phyloP scores from a whole-genome alignment of 1,140 invertebrate species.

The Reticulitermes speratus region DNA sequence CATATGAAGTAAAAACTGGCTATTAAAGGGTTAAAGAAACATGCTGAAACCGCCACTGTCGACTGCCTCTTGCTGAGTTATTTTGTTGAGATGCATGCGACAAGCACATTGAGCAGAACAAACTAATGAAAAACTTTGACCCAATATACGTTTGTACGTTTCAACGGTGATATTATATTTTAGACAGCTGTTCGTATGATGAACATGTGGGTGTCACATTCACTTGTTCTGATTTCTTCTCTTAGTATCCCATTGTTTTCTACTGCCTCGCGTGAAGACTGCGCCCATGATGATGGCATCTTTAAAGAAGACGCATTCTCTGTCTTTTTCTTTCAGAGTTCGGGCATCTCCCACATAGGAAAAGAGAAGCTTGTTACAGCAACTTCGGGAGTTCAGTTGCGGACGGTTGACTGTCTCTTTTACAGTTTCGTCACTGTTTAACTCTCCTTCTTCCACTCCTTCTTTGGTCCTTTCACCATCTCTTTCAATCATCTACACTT shows the following conservation, averaged over 20 bases:
- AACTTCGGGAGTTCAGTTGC: background rate
- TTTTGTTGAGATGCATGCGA: background rate
- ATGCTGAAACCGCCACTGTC: too few relatives aligned
- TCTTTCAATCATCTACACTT: background rate
- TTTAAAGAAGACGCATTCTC: background rate
- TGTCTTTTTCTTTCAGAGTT: background rate
- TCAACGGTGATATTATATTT: background rate
- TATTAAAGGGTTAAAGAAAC: too few relatives aligned
- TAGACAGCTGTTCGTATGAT: background rate
- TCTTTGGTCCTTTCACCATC: background rate
- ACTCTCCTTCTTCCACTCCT: background rate
- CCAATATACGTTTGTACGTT: background rate
- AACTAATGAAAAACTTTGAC: background rate
- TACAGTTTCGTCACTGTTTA: background rate
- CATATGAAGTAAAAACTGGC: too few relatives aligned
- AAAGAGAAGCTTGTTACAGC: background rate
- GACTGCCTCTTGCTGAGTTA: too few relatives aligned
- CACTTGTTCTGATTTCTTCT: background rate
- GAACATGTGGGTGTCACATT: slow-evolving; percentile 9
- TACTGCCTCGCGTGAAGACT: background rate
- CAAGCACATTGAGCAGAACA: background rate
- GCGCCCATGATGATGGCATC: background rate
- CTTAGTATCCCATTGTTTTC: background rate
- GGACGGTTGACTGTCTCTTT: background rate
- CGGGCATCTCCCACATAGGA: background rate